Percentiles rank a stretch among this genome's conserved stretches.
These are phyloP conservation scores for Corvus moneduloides DNA, from an alignment of 2,113 vertebrate genomes.

Conservation along the genomic window DNA sequence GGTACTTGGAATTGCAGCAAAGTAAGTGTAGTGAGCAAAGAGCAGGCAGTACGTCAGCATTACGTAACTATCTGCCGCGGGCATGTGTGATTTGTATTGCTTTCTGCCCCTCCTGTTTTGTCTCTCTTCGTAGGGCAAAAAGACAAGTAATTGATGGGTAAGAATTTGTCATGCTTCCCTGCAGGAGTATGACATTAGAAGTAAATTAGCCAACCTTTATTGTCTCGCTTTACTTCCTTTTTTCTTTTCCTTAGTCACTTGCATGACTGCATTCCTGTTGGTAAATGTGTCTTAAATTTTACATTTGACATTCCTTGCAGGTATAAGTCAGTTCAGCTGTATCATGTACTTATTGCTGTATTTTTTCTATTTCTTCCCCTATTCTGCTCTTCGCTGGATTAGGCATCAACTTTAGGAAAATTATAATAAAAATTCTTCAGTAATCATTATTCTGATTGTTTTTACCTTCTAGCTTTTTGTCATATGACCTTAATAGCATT, in stretches of 20 bases:
- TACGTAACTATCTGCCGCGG: constrained; percentile 4
- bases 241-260: background rate
- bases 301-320: background rate
- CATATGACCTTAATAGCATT: background rate
- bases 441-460: background rate
- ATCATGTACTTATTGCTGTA: background rate
- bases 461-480: background rate
- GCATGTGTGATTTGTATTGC: background rate
- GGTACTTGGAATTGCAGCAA: background rate
- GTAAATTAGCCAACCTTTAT: background rate
- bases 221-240: background rate
- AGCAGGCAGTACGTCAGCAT: background rate
- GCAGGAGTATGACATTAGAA: constrained; percentile 20
- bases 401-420: background rate
- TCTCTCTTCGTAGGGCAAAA: background rate
- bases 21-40: background rate
- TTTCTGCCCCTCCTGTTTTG: background rate
- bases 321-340: background rate
- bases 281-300: background rate
- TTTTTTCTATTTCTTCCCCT: background rate
- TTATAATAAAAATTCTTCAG: background rate
- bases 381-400: background rate
- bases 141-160: constrained; percentile 31
- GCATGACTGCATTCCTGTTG: background rate
- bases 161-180: constrained; percentile 21